phyloP scores from a whole-genome alignment of 2,888 invertebrate species.

The Augiades crinisus region DNA sequence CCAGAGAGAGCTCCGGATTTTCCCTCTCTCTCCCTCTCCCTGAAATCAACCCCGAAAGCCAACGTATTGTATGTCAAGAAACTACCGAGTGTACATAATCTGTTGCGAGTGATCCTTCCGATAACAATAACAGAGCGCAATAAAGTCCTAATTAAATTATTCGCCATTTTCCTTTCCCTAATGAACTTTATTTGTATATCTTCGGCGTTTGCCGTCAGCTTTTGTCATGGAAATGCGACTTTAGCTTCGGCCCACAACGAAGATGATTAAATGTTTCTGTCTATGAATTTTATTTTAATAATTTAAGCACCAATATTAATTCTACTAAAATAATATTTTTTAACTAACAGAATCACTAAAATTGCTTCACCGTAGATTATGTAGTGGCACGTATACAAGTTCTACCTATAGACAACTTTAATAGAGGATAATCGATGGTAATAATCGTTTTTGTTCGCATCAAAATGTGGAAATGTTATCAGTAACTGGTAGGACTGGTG shows the following conservation, averaged over 20 bases:
- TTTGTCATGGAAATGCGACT: constrained; percentile 39
- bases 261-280: constrained; percentile 7
- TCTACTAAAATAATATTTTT: too few relatives aligned
- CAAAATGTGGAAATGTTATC: too few relatives aligned
- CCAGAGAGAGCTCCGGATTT: too few relatives aligned
- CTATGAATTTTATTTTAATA: background rate
- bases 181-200: constrained; percentile 45
- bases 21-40: too few relatives aligned
- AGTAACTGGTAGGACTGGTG: too few relatives aligned
- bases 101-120: background rate
- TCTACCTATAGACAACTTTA: too few relatives aligned
- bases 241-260: constrained; percentile 4
- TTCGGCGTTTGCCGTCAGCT: constrained; percentile 16
- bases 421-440: too few relatives aligned
- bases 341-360: too few relatives aligned
- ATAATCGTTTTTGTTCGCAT: too few relatives aligned
- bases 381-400: too few relatives aligned
- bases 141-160: constrained; percentile 30
- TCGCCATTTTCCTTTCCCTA: constrained; percentile 37
- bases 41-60: too few relatives aligned
- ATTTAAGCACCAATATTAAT: background rate
- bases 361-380: too few relatives aligned
- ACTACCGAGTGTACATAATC: background rate
- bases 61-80: background rate
- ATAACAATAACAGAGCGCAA: constrained; percentile 14